Evolutionary conservation across 2,113 vertebrate genomes (phyloP).

Genomic region (Antechinus stuartii): DNA sequence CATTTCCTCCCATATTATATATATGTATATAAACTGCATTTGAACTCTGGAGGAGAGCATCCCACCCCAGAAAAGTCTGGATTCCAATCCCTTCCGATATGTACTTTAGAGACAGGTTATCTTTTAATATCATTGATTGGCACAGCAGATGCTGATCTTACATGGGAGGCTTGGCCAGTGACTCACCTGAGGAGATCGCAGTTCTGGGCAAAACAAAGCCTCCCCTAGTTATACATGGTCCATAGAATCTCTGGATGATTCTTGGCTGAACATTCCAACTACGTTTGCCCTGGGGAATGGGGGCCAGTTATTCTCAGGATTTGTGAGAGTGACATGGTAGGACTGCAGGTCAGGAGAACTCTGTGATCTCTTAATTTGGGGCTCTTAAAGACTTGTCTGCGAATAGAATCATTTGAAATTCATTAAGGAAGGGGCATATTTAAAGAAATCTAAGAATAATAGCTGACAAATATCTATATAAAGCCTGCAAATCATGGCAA

Average conservation of each 20-base stretch:
- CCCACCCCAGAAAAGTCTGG: not conserved
- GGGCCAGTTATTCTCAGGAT: not conserved
- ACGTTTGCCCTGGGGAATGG: not conserved
- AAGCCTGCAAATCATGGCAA: not conserved
- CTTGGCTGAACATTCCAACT: not conserved
- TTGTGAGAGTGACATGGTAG: not conserved
- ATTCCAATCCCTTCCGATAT: not conserved
- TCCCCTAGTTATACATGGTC: too few relatives aligned
- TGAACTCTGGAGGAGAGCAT: not conserved
- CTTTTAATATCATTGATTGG: not conserved
- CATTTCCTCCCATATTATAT: not conserved
- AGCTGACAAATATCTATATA: not conserved
- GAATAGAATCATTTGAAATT: not conserved
- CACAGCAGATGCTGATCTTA: too few relatives aligned
- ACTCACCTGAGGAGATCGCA: not conserved
- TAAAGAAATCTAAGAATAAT: not conserved
- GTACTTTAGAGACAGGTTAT: not conserved
- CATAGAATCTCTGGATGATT: not conserved
- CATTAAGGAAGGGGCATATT: not conserved
- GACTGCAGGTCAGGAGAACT: not conserved
- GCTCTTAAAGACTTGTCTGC: not conserved
- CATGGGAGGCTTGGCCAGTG: too few relatives aligned
- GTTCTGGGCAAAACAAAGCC: not conserved
- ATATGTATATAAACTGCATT: not conserved
- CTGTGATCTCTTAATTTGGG: not conserved